Conservation (phyloP, 1,140 invertebrate genomes). For the Watersipora subatra region DNA sequence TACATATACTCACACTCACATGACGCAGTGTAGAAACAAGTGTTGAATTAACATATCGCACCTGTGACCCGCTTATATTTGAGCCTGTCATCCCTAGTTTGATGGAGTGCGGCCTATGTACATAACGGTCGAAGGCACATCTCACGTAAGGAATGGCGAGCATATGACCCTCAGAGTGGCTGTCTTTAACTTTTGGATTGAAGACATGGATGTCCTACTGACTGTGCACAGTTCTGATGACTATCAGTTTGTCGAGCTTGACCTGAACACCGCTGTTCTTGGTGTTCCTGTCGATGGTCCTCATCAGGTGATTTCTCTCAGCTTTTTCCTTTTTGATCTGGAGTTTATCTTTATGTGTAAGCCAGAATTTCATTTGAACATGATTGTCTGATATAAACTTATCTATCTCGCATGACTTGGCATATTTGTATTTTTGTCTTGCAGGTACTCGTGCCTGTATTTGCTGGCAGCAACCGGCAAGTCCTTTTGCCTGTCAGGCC, state of each 20-base stretch:
- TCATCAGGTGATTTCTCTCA: neutral
- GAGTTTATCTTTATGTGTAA: too few relatives aligned
- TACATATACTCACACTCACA: too few relatives aligned
- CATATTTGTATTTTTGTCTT: conserved; percentile 53
- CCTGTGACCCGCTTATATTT: too few relatives aligned
- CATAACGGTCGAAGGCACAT: conserved; percentile 86
- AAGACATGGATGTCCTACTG: conserved; percentile 50
- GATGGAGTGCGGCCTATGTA: conserved; percentile 73
- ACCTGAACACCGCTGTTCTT: conserved; percentile 35
- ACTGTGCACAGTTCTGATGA: conserved; percentile 55
- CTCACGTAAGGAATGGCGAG: conserved; percentile 67
- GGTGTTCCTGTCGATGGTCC: neutral
- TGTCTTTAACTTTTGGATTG: conserved; percentile 81
- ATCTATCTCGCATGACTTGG: too few relatives aligned
- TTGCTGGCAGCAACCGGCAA: conserved; percentile 30
- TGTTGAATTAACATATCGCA: too few relatives aligned
- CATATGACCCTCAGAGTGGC: conserved; percentile 81
- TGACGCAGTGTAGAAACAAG: too few relatives aligned
- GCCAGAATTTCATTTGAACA: too few relatives aligned
- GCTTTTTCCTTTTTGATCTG: too few relatives aligned
- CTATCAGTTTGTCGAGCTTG: conserved; percentile 85
- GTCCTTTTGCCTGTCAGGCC: conserved; percentile 85
- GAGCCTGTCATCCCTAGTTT: too few relatives aligned
- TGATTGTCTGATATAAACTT: too few relatives aligned
- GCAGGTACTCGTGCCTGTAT: conserved; percentile 79